Evolutionary conservation across 2,797 vertebrate genomes (phyloP), one percentile per base, ranked within the genome.

Genomic region (Scomberomorus guttatus): DNA sequence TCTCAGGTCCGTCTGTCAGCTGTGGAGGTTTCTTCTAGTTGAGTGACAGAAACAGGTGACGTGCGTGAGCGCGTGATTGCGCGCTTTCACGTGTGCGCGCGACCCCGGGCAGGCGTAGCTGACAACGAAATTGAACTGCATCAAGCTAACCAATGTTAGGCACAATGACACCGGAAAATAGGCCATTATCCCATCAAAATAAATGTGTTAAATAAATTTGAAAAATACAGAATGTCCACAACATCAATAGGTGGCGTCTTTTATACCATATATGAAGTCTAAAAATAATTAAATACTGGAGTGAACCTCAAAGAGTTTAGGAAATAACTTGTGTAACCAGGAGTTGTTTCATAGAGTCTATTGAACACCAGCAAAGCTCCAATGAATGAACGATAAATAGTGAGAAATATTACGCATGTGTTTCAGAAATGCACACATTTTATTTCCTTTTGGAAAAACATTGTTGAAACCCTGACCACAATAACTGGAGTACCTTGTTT

Each of bases 41-140:
- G 59, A 84, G n/a, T 77, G 83, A 77, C 63, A 71, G 71, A 66
- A 80, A 73, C 87, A 90, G 90, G 82, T 89, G 87, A 83, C 58
- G 54, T 32, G 60, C 37, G 65, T 66, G 58, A 74, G 84, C 50
- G 81, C 83, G 84, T 80, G 82, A 52, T 84, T 82, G 85, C 77
- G 65, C 39, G n/a, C 24, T 42, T 79, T 39, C 80, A 85, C 51
- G 81, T 81, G 86, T 83, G 79, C 73, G 50, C 55, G 66, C 63
- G 46, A 80, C 80, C 70, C 82, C 77, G 83, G 80, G 37, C 65
- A 34, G 89, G 66, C 90, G 77, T 75, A 61, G 48, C 51, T 64
- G 24, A 72, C 18, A 10, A 14, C 12, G 12, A 5, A 24, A 13
- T 12, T 18, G 20, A 17, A 9, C 14, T 18, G 57, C 27, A 12